Evolutionary conservation across 2,113 vertebrate species (phyloP).

Genomic region (Neolamprologus kungweensis): DNA sequence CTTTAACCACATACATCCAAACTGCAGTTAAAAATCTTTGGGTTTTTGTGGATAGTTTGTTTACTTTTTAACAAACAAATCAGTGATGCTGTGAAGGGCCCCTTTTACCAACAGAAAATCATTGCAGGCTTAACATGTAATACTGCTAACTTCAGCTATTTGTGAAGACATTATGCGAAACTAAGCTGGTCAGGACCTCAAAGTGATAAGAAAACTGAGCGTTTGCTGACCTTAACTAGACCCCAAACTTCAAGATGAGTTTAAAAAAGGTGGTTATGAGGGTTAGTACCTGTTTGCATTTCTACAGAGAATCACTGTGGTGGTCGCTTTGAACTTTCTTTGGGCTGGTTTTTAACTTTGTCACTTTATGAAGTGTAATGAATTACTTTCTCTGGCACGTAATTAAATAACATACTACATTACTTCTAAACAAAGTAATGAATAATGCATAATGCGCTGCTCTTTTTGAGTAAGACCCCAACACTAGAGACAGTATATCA

Average conservation of each 20-base stretch:
- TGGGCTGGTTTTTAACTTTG: not conserved
- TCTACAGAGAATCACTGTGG: not conserved
- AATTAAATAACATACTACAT: not conserved
- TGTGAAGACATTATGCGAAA: not conserved
- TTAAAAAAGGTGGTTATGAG: not conserved
- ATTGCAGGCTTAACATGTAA: not conserved
- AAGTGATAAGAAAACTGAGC: not conserved
- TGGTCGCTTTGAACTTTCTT: not conserved
- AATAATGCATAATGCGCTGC: not conserved
- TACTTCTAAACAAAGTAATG: not conserved
- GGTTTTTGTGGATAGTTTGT: not conserved
- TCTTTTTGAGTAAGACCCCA: not conserved
- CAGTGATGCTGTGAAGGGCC: not conserved
- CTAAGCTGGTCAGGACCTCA: not conserved
- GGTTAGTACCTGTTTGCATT: not conserved
- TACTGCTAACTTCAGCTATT: not conserved
- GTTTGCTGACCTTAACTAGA: not conserved
- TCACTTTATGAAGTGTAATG: not conserved
- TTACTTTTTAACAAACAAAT: not conserved
- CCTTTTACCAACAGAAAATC: accelerated
- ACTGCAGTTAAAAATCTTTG: not conserved
- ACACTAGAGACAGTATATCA: not conserved
- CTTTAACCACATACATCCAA: not conserved
- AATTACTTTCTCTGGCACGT: not conserved
- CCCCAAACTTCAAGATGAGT: not conserved